Base-by-base conservation (phyloP, 1,140 invertebrate genomes). In the Drosophila lacertosa region DNA sequence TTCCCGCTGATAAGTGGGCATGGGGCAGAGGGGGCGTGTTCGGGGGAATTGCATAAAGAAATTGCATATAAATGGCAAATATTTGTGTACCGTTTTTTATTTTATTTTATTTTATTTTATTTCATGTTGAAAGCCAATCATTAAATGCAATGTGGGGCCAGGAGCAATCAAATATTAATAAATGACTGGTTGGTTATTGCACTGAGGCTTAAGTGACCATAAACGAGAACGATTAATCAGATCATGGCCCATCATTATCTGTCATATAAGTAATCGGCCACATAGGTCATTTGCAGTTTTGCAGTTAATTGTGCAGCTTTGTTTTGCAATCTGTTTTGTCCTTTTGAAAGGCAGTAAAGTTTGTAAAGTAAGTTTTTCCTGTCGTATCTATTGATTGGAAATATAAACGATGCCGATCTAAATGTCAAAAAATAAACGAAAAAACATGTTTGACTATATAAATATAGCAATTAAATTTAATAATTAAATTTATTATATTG, bases 121-220 rank as follows among this genome's bases (percentile, higher is more conserved):
- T 15, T 11, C 26, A 29, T 57, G 22, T 22, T 44, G 20, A 64
- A 69, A 35, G 53, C 45, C 68, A 71, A 65, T 71, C 37, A 57
- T 22, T 44, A 40, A 33, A 26, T 54, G 58, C 40, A 29, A 15
- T 57, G 24, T 33, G 10, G 24, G 32, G 10, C 39, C 40, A 32
- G 18, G 6, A 7, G 13, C 62, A 66, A 71, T 67, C 62, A 66
- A 71, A 66, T 66, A 53, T 59, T 66, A 59, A 40, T 66, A 66
- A 71, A 71, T 71, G 39, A 51, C 13, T 54, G 26, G 45, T 20
- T 32, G 53, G 10, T 64, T 48, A 47, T 37, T 24, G 11, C 32
- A 55, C 16, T 50, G 51, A 22, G 60, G 35, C 24, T 57, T 13
- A 51, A 65, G 37, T 58, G 60, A 22, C 15, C 50, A 37, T 65